These are phyloP conservation scores for Drosophila pseudotalamancana DNA, from an alignment of 2,888 invertebrate genomes.

Conservation along the genomic window DNA sequence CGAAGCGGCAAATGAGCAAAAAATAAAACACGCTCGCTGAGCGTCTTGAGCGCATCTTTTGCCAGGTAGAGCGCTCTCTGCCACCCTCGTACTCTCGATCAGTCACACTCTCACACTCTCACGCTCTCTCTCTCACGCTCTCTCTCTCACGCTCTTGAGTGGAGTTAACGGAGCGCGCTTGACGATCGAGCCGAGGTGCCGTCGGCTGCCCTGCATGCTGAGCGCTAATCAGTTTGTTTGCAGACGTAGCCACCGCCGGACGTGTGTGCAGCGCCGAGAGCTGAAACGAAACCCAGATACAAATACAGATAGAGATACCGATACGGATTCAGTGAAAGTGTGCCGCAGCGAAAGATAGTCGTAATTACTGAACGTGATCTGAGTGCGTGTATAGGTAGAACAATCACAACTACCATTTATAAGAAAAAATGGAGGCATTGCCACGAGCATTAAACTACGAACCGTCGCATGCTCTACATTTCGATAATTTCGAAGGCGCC, in stretches of 20 bases:
- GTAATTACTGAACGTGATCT: conserved; percentile 34
- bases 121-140: not conserved
- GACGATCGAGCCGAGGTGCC: conserved; percentile 41
- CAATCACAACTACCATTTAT: conserved; percentile 20
- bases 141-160: conserved; percentile 60
- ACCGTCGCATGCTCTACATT: conserved; percentile 80
- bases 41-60: conserved; percentile 36
- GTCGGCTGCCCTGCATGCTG: conserved; percentile 40
- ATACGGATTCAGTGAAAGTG: conserved; percentile 67
- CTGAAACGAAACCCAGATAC: conserved; percentile 25
- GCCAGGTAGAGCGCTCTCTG: conserved; percentile 51
- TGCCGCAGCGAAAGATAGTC: conserved; percentile 42
- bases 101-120: not conserved
- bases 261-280: conserved; percentile 44
- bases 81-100: not conserved
- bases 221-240: conserved; percentile 73
- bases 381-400: conserved; percentile 8
- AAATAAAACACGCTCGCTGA: conserved; percentile 49
- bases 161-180: conserved; percentile 37
- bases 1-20: conserved; percentile 80
- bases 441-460: conserved; percentile 82
- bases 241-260: conserved; percentile 52
- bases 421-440: conserved; percentile 76
- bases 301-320: conserved; percentile 21
- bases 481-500: conserved; percentile 76